Conservation (phyloP, 2,888 invertebrate species). For the Latrodectus elegans region DNA sequence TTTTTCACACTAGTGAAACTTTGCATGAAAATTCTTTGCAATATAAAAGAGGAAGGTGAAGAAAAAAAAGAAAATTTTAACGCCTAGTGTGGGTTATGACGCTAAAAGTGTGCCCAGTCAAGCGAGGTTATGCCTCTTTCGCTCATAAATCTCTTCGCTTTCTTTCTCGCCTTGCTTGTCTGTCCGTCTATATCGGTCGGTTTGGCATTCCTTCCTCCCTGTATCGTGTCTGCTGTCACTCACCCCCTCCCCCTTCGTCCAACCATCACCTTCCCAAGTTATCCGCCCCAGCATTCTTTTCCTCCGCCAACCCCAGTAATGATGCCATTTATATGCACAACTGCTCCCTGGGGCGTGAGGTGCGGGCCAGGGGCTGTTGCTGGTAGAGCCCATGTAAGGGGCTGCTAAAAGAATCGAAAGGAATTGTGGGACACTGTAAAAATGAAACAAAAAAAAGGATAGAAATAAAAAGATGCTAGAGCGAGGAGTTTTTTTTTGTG, state of each 20-base stretch:
- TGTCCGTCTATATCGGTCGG: constrained; percentile 50
- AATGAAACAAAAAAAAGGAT: constrained; percentile 31
- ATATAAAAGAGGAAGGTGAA: not conserved
- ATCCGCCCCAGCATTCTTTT: constrained; percentile 32
- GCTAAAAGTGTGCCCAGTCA: constrained; percentile 44
- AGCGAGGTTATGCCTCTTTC: constrained; percentile 24
- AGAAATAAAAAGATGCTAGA: constrained; percentile 18
- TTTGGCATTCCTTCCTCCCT: constrained; percentile 47
- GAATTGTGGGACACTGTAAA: constrained; percentile 28
- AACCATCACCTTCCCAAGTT: not conserved
- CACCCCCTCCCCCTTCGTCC: not conserved
- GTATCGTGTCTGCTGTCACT: constrained; percentile 1
- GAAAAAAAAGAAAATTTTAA: constrained; percentile 23
- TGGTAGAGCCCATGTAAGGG: constrained; percentile 32
- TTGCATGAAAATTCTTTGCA: too few relatives aligned
- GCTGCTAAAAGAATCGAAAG: constrained; percentile 50
- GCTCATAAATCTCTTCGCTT: constrained; percentile 57
- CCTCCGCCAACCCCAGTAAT: constrained; percentile 50
- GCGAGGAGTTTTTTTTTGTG: not conserved
- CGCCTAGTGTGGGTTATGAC: constrained; percentile 24
- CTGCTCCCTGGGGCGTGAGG: constrained; percentile 61
- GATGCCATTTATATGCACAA: constrained; percentile 69
- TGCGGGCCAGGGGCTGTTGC: constrained; percentile 33
- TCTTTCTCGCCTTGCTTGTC: constrained; percentile 45
- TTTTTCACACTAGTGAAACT: too few relatives aligned